These are phyloP conservation scores for Chrysomela aeneicollis DNA, from an alignment of 2,888 invertebrate species.

Conservation along the genomic window DNA sequence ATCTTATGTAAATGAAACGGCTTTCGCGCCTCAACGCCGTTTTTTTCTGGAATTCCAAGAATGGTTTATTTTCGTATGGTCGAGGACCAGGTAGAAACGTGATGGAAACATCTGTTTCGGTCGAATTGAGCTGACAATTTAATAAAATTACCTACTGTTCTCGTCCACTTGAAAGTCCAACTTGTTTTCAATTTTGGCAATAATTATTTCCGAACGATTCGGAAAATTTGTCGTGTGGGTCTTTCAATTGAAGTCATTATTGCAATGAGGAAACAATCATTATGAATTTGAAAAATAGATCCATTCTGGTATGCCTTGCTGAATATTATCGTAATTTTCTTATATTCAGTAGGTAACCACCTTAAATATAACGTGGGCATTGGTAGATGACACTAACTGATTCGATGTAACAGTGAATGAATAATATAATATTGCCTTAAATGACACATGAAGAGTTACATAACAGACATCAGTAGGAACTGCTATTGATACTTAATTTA, in stretches of 20 bases:
- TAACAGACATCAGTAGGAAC: too few relatives aligned
- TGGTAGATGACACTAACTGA: too few relatives aligned
- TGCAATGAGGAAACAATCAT: constrained; percentile 6
- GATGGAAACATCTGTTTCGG: constrained; percentile 52
- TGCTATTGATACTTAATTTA: too few relatives aligned
- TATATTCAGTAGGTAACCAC: too few relatives aligned
- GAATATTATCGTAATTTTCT: too few relatives aligned
- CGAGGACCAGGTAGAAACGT: constrained; percentile 56
- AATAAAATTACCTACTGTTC: constrained; percentile 50
- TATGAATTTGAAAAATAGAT: too few relatives aligned
- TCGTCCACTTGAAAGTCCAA: constrained; percentile 32
- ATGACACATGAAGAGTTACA: too few relatives aligned
- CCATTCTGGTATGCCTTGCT: too few relatives aligned
- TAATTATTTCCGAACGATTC: constrained; percentile 18
- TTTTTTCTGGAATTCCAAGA: constrained; percentile 54
- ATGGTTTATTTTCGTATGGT: constrained; percentile 52
- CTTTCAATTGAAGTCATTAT: too few relatives aligned
- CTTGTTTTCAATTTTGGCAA: constrained; percentile 39
- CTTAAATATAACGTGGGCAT: too few relatives aligned
- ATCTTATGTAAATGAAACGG: constrained; percentile 49
- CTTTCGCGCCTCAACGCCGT: constrained; percentile 43
- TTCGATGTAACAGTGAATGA: too few relatives aligned
- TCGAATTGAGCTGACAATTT: constrained; percentile 50
- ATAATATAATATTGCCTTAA: too few relatives aligned
- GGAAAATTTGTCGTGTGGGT: background rate